Evolutionary conservation across 2,797 vertebrate species (phyloP), one percentile per base, ranked within the genome.

Genomic region (Protonibea diacanthus): DNA sequence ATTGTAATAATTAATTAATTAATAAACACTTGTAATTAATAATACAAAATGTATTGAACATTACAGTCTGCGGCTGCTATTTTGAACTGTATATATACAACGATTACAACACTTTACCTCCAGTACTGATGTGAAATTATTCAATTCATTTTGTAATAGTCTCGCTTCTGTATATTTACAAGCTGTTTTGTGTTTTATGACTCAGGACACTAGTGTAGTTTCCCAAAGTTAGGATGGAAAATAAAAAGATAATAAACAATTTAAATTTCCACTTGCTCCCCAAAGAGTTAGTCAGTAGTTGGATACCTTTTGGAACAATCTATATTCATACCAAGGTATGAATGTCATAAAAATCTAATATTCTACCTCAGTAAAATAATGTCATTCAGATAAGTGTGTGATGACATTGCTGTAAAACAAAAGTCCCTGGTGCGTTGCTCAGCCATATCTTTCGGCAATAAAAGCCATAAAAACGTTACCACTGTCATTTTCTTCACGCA

Each of bases 331-430:
- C 40, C 18, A 18, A 55, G 17, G 23, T 13, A 7, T 0, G 5
- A 44, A 44, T 57, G 51, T 53, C 27, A 71, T 51, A 52, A 61
- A 38, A 56, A 47, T 20, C 1, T 65, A 51, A 83, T 64, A 53
- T 59, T 59, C 20, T 9, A 25, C 47, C 38, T 27, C 57, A 65
- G 7, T 75, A 0, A 76, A 67, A 64, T 53, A 38, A 21, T 48
- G 4, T 67, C 17, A 44, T 62, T 57, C 65, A 58, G 27, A 57
- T 61, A 14, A 61, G 18, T 6, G 11, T 60, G 73, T 55, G 5
- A 75, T 71, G 74, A 42, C 48, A 7, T 5, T 17, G 77, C 61
- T 40, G 40, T 73, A 64, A 82, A 86, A 74, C 20, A 74, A 62
- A 75, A 18, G 45, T 64, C 65, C 11, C 60, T 2, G 5, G 51